Evolutionary conservation across 2,113 vertebrate species (phyloP), one percentile per base, ranked within the genome.

Genomic region (Todiramphus chloris): DNA sequence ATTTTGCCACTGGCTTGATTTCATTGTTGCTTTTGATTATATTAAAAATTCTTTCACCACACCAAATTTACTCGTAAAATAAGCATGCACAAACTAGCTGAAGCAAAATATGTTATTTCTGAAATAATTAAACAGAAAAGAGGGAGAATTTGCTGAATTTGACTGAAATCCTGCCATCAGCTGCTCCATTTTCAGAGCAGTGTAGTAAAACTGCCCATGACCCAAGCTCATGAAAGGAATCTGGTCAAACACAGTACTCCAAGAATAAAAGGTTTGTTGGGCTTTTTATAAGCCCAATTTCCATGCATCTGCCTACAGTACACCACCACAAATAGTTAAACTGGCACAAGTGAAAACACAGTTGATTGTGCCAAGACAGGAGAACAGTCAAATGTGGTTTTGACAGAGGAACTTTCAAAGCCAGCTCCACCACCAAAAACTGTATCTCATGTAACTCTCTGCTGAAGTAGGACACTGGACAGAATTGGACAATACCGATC

Each of bases 1-100:
- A 81, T 92, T 82, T 92, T 96, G 46, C 56, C 48, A 39, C 30
- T 51, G 64, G 60, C n/a, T 94, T 81, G 33, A 94, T 89, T 96
- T 78, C 76, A 74, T 75, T 75, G 30, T 41, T 92, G 27, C 23
- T 48, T 91, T 90, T 79, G 69, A 84, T 87, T 81, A 35, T 90
- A 53, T 51, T 60, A 78, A 84, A 84, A 84, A 87, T 68, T 51
- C 46, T 75, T 78, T 60, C 51, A 79, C 23, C 39, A 44, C 74
- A 56, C 23, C 12, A 84, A 74, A 87, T 87, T 82, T 84, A 64
- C 16, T 33, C 16, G 23, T 75, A 81, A 84, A 94, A 81, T 41
- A 75, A 81, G n/a, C 19, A 28, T 13, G 76, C 17, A 58, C 8
- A 83, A 80, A 43, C 8, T 33, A 70, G 12, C 12, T 84, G 51